Conservation (phyloP, 2,797 vertebrate species). For the Syngnathus rostellatus region DNA sequence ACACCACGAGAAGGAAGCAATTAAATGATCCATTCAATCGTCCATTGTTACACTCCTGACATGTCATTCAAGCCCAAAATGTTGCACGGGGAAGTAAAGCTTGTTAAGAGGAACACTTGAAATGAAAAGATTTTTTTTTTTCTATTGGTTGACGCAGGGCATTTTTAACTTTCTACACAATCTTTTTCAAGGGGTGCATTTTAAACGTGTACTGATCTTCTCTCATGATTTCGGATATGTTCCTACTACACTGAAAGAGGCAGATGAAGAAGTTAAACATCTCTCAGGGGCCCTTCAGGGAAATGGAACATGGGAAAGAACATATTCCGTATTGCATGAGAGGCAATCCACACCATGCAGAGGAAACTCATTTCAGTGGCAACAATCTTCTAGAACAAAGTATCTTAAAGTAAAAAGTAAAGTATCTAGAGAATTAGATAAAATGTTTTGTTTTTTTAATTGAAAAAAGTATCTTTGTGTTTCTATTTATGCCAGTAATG, state of each 20-base stretch:
- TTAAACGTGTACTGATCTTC: not conserved
- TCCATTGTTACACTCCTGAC: not conserved
- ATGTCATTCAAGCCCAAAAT: not conserved
- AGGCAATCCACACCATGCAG: not conserved
- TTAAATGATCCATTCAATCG: conserved; percentile 54
- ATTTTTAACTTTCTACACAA: not conserved
- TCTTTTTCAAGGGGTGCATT: not conserved
- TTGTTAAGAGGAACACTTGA: not conserved
- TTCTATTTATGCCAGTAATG: too few relatives aligned
- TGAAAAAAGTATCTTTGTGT: too few relatives aligned
- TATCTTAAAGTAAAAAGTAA: too few relatives aligned
- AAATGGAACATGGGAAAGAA: not conserved
- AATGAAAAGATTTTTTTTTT: not conserved
- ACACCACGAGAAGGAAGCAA: conserved; percentile 43
- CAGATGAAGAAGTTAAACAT: not conserved
- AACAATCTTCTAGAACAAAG: not conserved
- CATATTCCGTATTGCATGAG: not conserved
- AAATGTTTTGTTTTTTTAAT: too few relatives aligned
- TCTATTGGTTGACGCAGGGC: not conserved
- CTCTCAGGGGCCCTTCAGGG: not conserved
- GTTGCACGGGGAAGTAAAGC: not conserved
- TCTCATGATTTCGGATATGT: not conserved
- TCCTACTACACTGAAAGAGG: not conserved
- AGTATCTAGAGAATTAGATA: too few relatives aligned
- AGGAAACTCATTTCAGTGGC: not conserved